Evolutionary conservation across 1,140 invertebrate species (phyloP), one percentile per base, ranked within the genome.

Genomic region (Panonychus citri): DNA sequence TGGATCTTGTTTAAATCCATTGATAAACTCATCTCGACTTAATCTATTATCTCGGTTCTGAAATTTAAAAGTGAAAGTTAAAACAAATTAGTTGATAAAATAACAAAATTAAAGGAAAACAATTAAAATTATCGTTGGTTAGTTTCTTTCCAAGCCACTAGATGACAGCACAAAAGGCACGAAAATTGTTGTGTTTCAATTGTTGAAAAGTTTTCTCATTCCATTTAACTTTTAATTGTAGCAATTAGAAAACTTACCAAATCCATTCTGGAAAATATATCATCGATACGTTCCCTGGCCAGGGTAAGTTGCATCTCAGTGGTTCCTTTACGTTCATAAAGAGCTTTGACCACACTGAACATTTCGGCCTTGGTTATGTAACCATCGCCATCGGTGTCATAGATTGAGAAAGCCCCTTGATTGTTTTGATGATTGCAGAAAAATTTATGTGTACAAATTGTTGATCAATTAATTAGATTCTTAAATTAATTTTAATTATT

Each of bases 261-360:
- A 62, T 75, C 74, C 69, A 75, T 73, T 53, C 73, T 71, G 39
- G 67, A 66, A 64, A 75, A 75, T 57, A 75, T 75, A 59, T 73
- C 70, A 55, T 75, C 69, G 7, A 75, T 74, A 59, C 71, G 60
- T 55, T 73, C 69, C 1, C 73, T 72, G 1, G 73, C 74, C 57
- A 74, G 71, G 62, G 74, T 71, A 52, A 73, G 72, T 56, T 73
- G 68, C 34, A 72, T 68, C 19, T 73, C 61, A 54, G 73, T 71
- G 3, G 73, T 64, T 63, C 71, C 71, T 55, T 69, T 71, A 21
- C 73, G 64, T 49, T 65, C 64, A 59, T 74, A 74, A 50, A 75
- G 74, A 28, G 73, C 71, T 50, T 71, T 69, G 5, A 75, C 71
- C 54, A 74, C 73, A 56, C 73, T 68, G n/a, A 69, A 53, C 60